Conservation (phyloP, 2,797 vertebrate genomes). For the Leptoclinus maculatus region DNA sequence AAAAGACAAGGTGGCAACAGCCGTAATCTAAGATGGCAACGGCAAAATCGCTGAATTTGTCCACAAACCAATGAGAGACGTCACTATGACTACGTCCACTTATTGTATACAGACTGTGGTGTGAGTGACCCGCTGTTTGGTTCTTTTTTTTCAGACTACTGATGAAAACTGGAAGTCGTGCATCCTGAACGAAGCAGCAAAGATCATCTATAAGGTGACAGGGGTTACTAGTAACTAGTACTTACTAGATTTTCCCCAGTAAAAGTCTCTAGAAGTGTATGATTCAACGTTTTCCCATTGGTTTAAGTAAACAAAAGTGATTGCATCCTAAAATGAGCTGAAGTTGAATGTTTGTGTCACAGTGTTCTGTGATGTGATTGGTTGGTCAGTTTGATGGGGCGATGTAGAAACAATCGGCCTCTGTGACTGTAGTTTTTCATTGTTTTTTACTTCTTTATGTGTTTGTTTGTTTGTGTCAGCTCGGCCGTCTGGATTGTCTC, state of each 20-base stretch:
- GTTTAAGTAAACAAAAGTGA: too few relatives aligned
- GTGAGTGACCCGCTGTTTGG: not conserved
- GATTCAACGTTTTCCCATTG: too few relatives aligned
- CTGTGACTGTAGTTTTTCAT: not conserved
- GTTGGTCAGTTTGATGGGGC: not conserved
- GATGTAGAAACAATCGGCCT: not conserved
- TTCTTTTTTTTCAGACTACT: conserved; percentile 83
- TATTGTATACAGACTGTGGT: not conserved
- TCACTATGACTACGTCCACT: too few relatives aligned
- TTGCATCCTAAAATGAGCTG: too few relatives aligned
- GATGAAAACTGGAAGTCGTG: conserved; percentile 93
- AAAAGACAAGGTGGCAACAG: too few relatives aligned
- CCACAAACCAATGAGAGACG: too few relatives aligned
- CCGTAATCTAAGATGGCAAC: too few relatives aligned
- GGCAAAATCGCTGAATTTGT: too few relatives aligned
- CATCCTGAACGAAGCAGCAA: conserved; percentile 93
- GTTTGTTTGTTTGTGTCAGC: conserved; percentile 17
- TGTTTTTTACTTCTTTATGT: not conserved
- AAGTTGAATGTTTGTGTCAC: not conserved
- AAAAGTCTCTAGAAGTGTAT: too few relatives aligned
- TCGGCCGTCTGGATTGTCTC: conserved; percentile 91
- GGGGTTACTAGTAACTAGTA: too few relatives aligned
- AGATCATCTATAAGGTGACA: conserved; percentile 96
- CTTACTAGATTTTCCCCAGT: too few relatives aligned
- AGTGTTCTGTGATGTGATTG: not conserved